Percentiles rank a stretch among this genome's conserved stretches.
Evolutionary conservation across 1,140 invertebrate genomes (phyloP).

Genomic region (Calycopis cecrops): DNA sequence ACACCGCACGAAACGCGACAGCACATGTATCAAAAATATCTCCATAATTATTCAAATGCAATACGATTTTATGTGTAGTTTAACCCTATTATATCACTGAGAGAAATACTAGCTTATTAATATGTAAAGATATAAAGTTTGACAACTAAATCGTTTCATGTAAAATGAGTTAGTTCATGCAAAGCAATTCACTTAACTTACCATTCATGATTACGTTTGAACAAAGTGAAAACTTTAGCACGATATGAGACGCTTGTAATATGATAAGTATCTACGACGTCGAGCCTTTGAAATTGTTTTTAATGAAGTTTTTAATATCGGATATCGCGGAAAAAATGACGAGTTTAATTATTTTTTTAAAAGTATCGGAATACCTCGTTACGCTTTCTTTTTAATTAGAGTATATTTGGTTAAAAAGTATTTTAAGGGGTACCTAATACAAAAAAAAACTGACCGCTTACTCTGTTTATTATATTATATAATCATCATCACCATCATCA

Average conservation of each 20-base stretch:
- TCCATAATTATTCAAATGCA: too few species aligned
- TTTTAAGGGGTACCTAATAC: too few species aligned
- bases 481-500: too few species aligned
- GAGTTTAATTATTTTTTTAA: not conserved
- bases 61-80: too few species aligned
- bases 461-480: too few species aligned
- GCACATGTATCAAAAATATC: too few species aligned
- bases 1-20: too few species aligned
- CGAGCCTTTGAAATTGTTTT: not conserved
- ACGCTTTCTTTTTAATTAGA: not conserved
- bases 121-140: too few species aligned
- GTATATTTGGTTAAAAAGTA: not conserved
- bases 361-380: slow-evolving; percentile 4
- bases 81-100: too few species aligned
- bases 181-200: slow-evolving; percentile 54
- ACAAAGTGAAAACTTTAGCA: slow-evolving; percentile 35
- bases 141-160: slow-evolving; percentile 47
- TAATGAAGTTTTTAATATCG: slow-evolving; percentile 5
- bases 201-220: slow-evolving; percentile 53
- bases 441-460: too few species aligned
- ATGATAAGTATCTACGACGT: slow-evolving; percentile 4
- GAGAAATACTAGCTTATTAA: too few species aligned
- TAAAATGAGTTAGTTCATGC: slow-evolving; percentile 57
- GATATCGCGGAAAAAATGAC: not conserved
- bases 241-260: slow-evolving; percentile 8